These are phyloP conservation scores for Simalia tracyae DNA, from an alignment of 2,797 vertebrate genomes.

Conservation along the genomic window DNA sequence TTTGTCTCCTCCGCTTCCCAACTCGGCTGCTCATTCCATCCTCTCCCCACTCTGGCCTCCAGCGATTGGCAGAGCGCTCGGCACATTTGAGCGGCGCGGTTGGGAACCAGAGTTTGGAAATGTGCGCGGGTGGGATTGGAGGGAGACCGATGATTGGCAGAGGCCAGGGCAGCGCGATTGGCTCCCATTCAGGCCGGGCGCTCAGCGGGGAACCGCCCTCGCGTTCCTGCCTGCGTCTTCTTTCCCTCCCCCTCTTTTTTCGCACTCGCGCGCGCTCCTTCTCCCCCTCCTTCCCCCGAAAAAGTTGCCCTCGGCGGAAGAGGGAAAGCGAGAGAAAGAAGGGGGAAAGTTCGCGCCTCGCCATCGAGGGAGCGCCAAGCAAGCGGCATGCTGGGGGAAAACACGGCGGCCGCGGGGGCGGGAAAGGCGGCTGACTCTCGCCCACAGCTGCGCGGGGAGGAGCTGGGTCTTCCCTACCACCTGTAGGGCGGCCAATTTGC, in stretches of 20 bases:
- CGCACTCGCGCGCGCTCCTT: constrained; percentile 61
- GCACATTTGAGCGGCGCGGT: constrained; percentile 93
- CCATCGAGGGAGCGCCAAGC: background rate
- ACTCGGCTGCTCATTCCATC: constrained; percentile 82
- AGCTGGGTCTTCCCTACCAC: background rate
- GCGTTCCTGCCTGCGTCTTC: constrained; percentile 72
- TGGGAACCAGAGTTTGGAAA: constrained; percentile 90
- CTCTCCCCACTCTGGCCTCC: constrained; percentile 93
- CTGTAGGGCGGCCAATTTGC: background rate
- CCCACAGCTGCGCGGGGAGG: background rate
- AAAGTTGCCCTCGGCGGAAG: constrained; percentile 59
- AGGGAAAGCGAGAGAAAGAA: background rate
- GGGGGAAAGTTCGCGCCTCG: constrained; percentile 49
- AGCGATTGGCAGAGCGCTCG: constrained; percentile 96
- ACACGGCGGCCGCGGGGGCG: background rate
- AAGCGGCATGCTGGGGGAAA: background rate
- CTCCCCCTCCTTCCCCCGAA: constrained; percentile 49
- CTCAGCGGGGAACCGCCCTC: constrained; percentile 92
- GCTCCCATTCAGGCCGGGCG: constrained; percentile 91
- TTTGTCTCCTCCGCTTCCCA: constrained; percentile 88
- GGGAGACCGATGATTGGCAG: constrained; percentile 96
- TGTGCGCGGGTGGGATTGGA: constrained; percentile 95
- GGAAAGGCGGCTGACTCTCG: background rate
- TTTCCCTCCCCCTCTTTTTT: constrained; percentile 68
- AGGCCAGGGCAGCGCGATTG: constrained; percentile 90